Evolutionary conservation across 1,140 invertebrate species (phyloP).

Genomic region (Drosophila fuyamai): DNA sequence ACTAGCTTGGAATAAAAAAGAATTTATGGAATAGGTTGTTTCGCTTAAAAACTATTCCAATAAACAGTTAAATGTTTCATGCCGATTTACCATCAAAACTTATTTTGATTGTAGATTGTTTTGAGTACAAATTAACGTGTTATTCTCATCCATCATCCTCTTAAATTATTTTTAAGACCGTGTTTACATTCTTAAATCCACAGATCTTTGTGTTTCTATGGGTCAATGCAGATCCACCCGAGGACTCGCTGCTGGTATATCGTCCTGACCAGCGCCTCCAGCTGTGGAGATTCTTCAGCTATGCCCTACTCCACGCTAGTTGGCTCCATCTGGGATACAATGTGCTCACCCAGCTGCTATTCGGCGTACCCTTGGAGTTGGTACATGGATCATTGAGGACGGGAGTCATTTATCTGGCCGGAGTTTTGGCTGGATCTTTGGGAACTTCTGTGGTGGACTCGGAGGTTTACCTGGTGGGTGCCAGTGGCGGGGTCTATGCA

Average conservation of each 20-base stretch:
- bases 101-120: too few relatives aligned
- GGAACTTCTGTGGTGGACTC: constrained; percentile 97
- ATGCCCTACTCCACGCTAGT: constrained; percentile 97
- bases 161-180: too few relatives aligned
- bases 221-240: constrained; percentile 91
- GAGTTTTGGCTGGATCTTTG: constrained; percentile 96
- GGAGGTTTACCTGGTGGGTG: constrained; percentile 96
- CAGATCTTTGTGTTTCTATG: constrained; percentile 96
- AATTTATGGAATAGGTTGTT: background rate
- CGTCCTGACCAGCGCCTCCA: constrained; percentile 95
- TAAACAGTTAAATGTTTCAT: background rate
- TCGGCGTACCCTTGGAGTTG: constrained; percentile 97
- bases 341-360: constrained; percentile 94
- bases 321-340: constrained; percentile 98
- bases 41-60: background rate
- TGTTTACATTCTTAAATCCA: constrained; percentile 43
- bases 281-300: constrained; percentile 97
- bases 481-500: constrained; percentile 97
- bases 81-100: background rate
- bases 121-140: too few relatives aligned
- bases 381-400: constrained; percentile 96
- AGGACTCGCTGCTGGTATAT: constrained; percentile 96
- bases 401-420: constrained; percentile 95
- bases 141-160: too few relatives aligned
- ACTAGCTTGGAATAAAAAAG: constrained; percentile 5